Evolutionary conservation across 2,888 invertebrate species (phyloP).

Genomic region (Halocaridina rubra): DNA sequence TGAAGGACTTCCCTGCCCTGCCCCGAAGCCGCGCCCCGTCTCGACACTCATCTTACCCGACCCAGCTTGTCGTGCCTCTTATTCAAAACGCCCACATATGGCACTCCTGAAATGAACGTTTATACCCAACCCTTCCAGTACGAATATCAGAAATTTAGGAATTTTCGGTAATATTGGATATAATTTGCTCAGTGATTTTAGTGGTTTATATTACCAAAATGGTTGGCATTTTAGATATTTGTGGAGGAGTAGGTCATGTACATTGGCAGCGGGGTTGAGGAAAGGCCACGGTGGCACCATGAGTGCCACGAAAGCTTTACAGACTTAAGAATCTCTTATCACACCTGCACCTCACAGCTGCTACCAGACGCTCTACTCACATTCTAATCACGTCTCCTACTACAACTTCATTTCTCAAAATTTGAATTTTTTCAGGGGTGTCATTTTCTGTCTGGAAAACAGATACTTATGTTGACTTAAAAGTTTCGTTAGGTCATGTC

Average conservation of each 20-base stretch:
- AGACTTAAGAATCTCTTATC: too few relatives aligned
- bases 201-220: too few relatives aligned
- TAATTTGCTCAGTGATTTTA: too few relatives aligned
- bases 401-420: background rate
- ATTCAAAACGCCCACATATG: background rate
- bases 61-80: slow-evolving; percentile 30
- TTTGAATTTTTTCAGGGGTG: background rate
- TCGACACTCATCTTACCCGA: slow-evolving; percentile 7
- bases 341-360: slow-evolving; percentile 39
- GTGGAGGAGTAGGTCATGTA: background rate
- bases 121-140: background rate
- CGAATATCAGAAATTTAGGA: too few relatives aligned
- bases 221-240: background rate
- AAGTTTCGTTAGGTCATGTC: too few relatives aligned
- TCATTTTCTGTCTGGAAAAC: background rate
- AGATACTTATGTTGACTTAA: too few relatives aligned
- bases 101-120: background rate
- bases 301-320: background rate
- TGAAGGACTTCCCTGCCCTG: slow-evolving; percentile 20
- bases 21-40: slow-evolving; percentile 4
- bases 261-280: slow-evolving; percentile 31
- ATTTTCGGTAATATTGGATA: too few relatives aligned
- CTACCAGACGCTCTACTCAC: background rate
- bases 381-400: background rate
- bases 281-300: slow-evolving; percentile 42